Evolutionary conservation across 2,113 vertebrate genomes (phyloP).

Genomic region (Pteropus alecto): DNA sequence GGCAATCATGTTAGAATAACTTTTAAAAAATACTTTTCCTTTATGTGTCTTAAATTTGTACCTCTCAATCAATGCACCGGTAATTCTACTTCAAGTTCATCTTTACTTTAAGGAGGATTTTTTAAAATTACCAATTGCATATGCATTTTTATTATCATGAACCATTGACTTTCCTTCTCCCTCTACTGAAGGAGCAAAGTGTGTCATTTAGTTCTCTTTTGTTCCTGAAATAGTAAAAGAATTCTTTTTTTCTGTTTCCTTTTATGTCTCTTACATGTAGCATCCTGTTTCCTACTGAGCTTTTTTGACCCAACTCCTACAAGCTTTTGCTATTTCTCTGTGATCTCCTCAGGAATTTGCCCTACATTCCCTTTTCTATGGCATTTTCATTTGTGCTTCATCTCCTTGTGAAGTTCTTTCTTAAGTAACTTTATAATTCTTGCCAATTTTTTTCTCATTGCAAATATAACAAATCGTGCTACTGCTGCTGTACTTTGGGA

Average conservation of each 20-base stretch:
- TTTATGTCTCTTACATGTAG: constrained; percentile 70
- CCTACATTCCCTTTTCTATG: constrained; percentile 67
- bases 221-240: constrained; percentile 76
- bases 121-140: not conserved
- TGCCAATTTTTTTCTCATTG: constrained; percentile 54
- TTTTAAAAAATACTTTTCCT: not conserved
- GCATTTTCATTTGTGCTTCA: constrained; percentile 63
- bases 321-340: constrained; percentile 66
- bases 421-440: constrained; percentile 51
- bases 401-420: constrained; percentile 70
- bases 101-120: constrained; percentile 27
- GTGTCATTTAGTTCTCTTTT: constrained; percentile 67
- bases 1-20: not conserved
- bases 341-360: constrained; percentile 72
- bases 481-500: not conserved
- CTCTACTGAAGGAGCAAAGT: constrained; percentile 44
- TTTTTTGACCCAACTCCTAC: constrained; percentile 70
- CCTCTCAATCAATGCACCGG: not conserved
- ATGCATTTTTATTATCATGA: constrained; percentile 46
- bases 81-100: not conserved
- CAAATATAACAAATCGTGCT: constrained; percentile 59
- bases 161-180: not conserved
- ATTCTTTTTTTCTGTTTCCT: constrained; percentile 58
- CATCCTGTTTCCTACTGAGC: constrained; percentile 71
- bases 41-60: not conserved